Conservation (phyloP, 2,113 vertebrate species). For the Chaetura pelagica region DNA sequence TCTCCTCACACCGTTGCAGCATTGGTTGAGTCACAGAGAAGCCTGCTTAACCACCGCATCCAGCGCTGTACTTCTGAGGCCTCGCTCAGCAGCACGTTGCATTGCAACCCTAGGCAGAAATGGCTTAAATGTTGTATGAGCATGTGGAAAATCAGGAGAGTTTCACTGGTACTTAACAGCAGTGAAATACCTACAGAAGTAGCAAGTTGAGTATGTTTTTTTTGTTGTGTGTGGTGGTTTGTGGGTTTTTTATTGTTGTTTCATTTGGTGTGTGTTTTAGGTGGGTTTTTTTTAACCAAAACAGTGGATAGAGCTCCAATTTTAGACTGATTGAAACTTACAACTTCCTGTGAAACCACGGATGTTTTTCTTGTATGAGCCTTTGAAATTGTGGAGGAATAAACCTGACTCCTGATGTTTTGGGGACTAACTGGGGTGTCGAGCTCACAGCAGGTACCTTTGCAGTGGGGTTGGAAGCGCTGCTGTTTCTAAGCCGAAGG, state of each 20-base stretch:
- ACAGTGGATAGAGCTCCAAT: neutral
- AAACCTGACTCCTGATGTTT: neutral
- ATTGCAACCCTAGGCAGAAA: neutral
- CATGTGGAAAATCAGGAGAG: neutral
- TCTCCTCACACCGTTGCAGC: accelerated
- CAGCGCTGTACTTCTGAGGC: neutral
- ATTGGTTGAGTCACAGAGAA: neutral
- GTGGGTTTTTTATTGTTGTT: neutral
- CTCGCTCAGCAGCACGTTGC: neutral
- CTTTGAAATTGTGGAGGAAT: neutral
- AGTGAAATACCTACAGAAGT: neutral
- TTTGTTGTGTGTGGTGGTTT: neutral
- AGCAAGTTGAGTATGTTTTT: neutral
- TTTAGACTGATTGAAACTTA: neutral
- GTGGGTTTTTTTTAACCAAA: neutral
- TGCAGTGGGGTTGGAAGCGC: neutral
- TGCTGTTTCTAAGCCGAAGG: neutral
- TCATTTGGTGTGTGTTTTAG: neutral
- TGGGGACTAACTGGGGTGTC: neutral
- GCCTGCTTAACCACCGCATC: neutral
- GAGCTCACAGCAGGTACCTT: neutral
- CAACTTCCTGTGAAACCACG: neutral
- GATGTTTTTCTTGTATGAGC: neutral
- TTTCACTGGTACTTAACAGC: neutral
- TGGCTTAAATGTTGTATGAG: neutral